Conservation (phyloP, 2,113 vertebrate species). For the Sapayoa aenigma region DNA sequence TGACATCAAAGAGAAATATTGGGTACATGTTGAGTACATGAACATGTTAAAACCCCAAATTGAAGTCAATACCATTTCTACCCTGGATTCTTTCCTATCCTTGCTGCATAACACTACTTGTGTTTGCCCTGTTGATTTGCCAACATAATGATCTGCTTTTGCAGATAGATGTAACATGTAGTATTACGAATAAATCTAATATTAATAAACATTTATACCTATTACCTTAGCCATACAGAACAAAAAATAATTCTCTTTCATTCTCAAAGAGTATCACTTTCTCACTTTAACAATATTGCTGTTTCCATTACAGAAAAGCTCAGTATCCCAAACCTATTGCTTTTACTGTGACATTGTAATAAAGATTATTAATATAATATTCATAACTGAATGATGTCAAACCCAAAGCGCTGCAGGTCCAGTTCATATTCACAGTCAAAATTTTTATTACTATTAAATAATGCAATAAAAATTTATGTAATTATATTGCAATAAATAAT, state of each 20-base stretch:
- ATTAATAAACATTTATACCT: background rate
- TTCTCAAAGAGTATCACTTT: background rate
- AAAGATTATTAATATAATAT: background rate
- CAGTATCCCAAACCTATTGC: background rate
- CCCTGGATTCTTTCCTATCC: background rate
- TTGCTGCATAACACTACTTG: background rate
- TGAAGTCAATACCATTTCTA: background rate
- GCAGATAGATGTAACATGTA: background rate
- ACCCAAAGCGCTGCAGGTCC: background rate
- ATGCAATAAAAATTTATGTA: background rate
- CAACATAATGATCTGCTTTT: background rate
- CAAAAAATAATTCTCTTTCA: background rate
- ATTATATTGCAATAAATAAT: background rate
- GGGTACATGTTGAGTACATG: background rate
- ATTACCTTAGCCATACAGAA: background rate
- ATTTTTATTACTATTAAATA: background rate
- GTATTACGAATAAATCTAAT: background rate
- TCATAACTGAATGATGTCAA: background rate
- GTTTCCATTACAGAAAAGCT: background rate
- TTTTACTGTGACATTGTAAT: background rate
- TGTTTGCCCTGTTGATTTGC: background rate
- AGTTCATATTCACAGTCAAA: background rate
- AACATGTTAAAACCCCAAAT: background rate
- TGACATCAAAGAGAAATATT: background rate
- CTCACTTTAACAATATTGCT: background rate